Evolutionary conservation across 2,888 invertebrate species (phyloP).

Genomic region (Pandemis heparana): DNA sequence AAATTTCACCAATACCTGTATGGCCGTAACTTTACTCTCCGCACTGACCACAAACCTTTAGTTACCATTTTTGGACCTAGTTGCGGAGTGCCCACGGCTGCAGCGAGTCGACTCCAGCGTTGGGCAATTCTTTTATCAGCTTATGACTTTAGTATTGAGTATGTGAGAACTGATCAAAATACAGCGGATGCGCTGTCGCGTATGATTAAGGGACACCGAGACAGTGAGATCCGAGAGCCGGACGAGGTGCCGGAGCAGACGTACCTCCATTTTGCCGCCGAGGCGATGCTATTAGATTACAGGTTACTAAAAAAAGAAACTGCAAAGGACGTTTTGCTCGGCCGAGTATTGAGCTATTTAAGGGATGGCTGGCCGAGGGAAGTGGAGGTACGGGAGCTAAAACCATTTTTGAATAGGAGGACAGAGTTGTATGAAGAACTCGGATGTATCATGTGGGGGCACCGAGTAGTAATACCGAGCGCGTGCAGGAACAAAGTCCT

Average conservation of each 20-base stretch:
- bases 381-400: neutral
- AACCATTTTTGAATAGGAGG: neutral
- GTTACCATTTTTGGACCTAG: too few relatives aligned
- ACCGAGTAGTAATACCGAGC: neutral
- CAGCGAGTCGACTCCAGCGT: too few relatives aligned
- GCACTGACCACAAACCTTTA: too few relatives aligned
- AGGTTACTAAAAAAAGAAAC: neutral
- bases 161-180: too few relatives aligned
- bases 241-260: neutral
- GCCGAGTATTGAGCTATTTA: neutral
- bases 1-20: too few relatives aligned
- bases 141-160: too few relatives aligned
- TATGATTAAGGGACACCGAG: too few relatives aligned
- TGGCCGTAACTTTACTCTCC: too few relatives aligned
- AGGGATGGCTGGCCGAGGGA: neutral
- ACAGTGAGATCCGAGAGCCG: too few relatives aligned
- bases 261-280: neutral
- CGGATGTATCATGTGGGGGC: neutral
- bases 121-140: too few relatives aligned
- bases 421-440: neutral
- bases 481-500: neutral
- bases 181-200: too few relatives aligned
- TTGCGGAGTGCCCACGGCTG: too few relatives aligned
- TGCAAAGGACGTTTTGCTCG: neutral
- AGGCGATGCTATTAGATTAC: neutral